These are phyloP conservation scores for Cyanistes caeruleus DNA, from an alignment of 2,113 vertebrate genomes.

Conservation along the genomic window DNA sequence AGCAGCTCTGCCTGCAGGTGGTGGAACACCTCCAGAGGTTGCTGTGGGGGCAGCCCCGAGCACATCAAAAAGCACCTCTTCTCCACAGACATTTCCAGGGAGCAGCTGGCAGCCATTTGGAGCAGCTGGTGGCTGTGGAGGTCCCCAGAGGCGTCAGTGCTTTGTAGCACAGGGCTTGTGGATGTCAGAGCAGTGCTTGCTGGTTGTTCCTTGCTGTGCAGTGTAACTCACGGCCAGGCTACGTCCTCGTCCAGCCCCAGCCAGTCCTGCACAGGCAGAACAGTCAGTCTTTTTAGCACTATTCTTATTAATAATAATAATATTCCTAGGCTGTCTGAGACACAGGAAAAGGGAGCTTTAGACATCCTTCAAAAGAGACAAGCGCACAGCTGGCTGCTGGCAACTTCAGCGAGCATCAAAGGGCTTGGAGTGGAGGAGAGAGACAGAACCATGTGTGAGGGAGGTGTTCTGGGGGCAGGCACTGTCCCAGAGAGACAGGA, in stretches of 20 bases:
- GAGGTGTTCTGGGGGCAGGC: not conserved
- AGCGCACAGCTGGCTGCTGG: slow-evolving; percentile 31
- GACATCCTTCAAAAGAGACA: not conserved
- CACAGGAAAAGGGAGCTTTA: slow-evolving; percentile 21
- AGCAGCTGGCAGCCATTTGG: slow-evolving; percentile 31
- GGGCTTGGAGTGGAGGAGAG: not conserved
- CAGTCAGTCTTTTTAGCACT: not conserved
- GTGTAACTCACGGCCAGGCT: not conserved
- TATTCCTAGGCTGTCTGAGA: not conserved
- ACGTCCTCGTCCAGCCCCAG: not conserved
- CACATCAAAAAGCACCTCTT: not conserved
- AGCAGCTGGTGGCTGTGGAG: not conserved
- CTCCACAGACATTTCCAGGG: not conserved
- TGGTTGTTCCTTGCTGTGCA: not conserved
- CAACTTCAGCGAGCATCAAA: slow-evolving; percentile 24
- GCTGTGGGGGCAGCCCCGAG: not conserved
- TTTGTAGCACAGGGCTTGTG: not conserved
- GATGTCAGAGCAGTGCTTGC: not conserved
- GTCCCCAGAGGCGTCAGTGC: not conserved
- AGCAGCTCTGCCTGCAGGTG: not conserved
- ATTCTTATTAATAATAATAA: not conserved
- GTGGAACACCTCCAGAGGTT: not conserved
- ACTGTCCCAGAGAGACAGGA: not conserved
- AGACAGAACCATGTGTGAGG: not conserved
- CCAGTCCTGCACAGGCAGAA: not conserved